phyloP scores from a whole-genome alignment of 2,797 vertebrate genomes.

The Serranus cabrilla region DNA sequence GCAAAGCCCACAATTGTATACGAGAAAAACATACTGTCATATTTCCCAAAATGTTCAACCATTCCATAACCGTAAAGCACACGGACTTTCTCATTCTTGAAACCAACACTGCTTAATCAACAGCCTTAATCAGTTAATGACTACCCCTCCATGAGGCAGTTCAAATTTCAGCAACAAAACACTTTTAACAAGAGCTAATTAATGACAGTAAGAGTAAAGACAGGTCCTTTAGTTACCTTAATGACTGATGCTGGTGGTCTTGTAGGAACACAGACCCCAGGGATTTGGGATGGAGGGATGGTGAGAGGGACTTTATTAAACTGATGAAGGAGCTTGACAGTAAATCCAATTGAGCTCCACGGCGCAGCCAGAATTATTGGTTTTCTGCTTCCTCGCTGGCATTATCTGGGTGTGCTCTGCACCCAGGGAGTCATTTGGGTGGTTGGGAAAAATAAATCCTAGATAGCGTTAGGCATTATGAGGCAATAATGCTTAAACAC shows the following conservation, averaged over 20 bases:
- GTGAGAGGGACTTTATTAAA: slow-evolving; percentile 80
- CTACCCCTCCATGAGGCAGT: background rate
- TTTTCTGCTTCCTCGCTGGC: slow-evolving; percentile 73
- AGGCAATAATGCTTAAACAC: slow-evolving; percentile 82
- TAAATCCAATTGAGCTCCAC: slow-evolving; percentile 80
- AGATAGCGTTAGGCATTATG: slow-evolving; percentile 78
- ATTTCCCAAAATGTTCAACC: too few species aligned
- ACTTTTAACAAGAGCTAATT: slow-evolving; percentile 51
- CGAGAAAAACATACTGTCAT: too few species aligned
- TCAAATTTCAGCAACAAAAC: slow-evolving; percentile 14
- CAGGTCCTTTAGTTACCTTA: slow-evolving; percentile 44
- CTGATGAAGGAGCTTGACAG: slow-evolving; percentile 78
- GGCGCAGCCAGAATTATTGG: slow-evolving; percentile 76
- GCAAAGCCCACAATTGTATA: too few species aligned
- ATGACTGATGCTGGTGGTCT: slow-evolving; percentile 48
- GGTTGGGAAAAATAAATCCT: slow-evolving; percentile 77
- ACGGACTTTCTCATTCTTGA: too few species aligned
- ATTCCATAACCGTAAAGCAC: background rate
- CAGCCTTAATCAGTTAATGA: slow-evolving; percentile 8
- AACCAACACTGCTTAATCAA: slow-evolving; percentile 7
- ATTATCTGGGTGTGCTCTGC: slow-evolving; percentile 72
- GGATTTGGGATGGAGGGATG: slow-evolving; percentile 34
- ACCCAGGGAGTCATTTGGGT: slow-evolving; percentile 77
- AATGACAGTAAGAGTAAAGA: slow-evolving; percentile 16
- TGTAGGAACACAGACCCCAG: slow-evolving; percentile 48